Evolutionary conservation across 2,888 invertebrate species (phyloP), one percentile per base, ranked within the genome.

Genomic region (Pogonocherus hispidulus): DNA sequence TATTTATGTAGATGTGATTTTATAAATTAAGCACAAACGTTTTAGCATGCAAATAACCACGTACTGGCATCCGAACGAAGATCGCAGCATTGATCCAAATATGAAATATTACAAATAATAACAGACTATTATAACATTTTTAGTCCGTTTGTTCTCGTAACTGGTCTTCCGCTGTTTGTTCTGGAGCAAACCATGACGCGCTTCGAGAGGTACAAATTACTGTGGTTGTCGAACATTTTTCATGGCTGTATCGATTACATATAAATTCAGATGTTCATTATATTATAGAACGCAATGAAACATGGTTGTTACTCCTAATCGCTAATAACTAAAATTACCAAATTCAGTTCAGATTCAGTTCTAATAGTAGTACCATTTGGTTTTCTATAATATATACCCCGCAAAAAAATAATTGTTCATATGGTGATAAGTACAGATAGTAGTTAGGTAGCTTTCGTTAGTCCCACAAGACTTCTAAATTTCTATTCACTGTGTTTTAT

Each of bases 141-240:
- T 80, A 79, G 81, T 81, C 79, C 79, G 78, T 80, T 81, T 75
- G 75, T 78, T 77, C 78, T 79, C 76, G 75, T 81, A 80, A 78
- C 76, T 79, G 73, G 77, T 79, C 80, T 83, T 84, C 84, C 84
- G 83, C 80, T 79, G 82, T 83, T 84, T 84, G 84, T 84, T 83
- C 81, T 75, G 76, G 78, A 76, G 78, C 81, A 82, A 80, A 82
- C 80, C 83, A 81, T 83, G 81, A 83, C 83, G 82, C 82, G 80
- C 80, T 81, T 80, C 74, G 64, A 57, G 67, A 64, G 63, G 60
- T 63, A 64, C 56, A 66, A 47, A 19, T 74, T 74, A 69, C 56
- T 49, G 9, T 27, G 46, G 18, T 54, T 54, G 27, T 16, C 3
- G 19, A 9, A 18, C 14, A 19, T 41, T 63, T 63, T 63, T 54